Evolutionary conservation across 2,113 vertebrate genomes (phyloP).

Genomic region (Mustela nigripes): DNA sequence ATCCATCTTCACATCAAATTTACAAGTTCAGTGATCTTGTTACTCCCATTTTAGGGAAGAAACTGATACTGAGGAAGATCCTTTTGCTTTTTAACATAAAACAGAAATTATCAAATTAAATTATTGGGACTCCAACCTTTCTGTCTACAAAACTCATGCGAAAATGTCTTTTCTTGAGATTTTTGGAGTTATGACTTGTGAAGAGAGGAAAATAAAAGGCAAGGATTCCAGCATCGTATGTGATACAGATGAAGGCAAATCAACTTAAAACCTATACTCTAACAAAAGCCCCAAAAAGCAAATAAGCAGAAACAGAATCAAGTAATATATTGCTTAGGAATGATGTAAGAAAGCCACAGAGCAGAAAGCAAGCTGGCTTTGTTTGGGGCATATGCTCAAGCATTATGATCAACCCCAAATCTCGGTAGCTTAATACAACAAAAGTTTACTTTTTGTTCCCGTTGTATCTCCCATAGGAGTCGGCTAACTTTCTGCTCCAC

Average conservation of each 20-base stretch:
- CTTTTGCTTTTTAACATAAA: not conserved
- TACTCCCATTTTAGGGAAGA: not conserved
- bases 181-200: not conserved
- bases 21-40: not conserved
- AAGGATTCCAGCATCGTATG: not conserved
- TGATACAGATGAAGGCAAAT: not conserved
- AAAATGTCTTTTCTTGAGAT: slow-evolving; percentile 33
- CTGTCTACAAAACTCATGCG: not conserved
- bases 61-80: not conserved
- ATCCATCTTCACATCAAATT: not conserved
- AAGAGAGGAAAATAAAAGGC: not conserved
- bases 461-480: not conserved
- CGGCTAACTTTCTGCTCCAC: not conserved
- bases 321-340: not conserved
- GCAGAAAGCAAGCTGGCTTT: not conserved
- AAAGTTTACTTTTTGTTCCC: not conserved
- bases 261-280: not conserved
- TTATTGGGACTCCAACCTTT: not conserved
- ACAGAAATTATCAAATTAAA: not conserved
- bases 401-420: not conserved
- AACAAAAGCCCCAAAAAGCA: not conserved
- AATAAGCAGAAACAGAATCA: not conserved
- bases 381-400: not conserved
- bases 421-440: not conserved
- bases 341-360: not conserved